Base-by-base conservation (phyloP, 2,888 invertebrate species). In the Scaeva pyrastri region DNA sequence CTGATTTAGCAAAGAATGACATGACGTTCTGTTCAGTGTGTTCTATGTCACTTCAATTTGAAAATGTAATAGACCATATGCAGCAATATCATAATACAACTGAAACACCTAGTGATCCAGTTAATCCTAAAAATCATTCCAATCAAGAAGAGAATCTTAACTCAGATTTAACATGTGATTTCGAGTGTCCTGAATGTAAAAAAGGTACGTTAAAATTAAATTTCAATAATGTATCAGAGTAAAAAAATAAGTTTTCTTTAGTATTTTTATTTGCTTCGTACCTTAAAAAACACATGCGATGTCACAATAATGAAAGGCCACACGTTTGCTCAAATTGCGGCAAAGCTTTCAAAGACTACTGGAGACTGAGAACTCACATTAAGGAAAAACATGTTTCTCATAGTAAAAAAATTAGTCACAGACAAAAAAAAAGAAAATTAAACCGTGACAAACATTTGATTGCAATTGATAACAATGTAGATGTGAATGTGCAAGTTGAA, bases 261-360 rank as follows among this genome's bases (percentile, higher is more conserved):
- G 92, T 91, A 0, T 93, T 93, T 75, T 91, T 93, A 2, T 94
- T 94, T 94, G 85, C 93, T 19, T 94, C 94, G 48, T 66, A 66
- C 19, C 64, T 66, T 31, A 66, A 66, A 66, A 66, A 66, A 31
- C 64, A 66, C 31, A 66, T 66, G 64, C 41, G 48, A 14, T 12
- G 31, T 36, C 64, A 66, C 19, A 66, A 48, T 10, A 2, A 66
- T 14, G 64, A 66, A 66, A 66, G 64, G 8, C 64, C 64, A 31
- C 14, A 48, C 12, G 5, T 66, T 5, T 66, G 64, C 14, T 8
- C 26, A 66, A 48, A 8, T 19, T 66, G 64, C 19, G 64, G 31
- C 7, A 66, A 66, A 19, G 12, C 64, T 36, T 66, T 66, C 14
- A 66, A 66, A 66, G 64, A 48, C 0, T 12, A 31, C 31, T 66